phyloP scores from a whole-genome alignment of 2,113 vertebrate species.

The Indri indri region DNA sequence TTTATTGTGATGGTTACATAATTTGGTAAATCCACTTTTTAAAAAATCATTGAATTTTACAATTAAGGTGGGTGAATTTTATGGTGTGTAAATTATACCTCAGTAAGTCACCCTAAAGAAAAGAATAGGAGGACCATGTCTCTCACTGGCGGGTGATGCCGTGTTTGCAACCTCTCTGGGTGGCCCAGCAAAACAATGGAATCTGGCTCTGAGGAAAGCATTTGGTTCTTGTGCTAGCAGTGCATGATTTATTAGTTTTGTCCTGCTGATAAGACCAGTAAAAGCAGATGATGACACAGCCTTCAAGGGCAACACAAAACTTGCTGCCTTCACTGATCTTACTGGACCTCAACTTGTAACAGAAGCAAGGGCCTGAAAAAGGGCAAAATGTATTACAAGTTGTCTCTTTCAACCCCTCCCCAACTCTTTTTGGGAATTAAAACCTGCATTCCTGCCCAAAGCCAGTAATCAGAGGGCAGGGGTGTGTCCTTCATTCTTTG shows the following conservation, averaged over 20 bases:
- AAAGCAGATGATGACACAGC: conserved; percentile 75
- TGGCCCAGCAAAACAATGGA: conserved; percentile 57
- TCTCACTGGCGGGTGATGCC: conserved; percentile 22
- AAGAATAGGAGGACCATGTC: background rate
- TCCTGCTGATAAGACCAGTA: conserved; percentile 68
- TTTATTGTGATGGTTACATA: background rate
- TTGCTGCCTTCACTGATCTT: conserved; percentile 9
- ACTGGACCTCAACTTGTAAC: background rate
- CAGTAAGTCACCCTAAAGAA: background rate
- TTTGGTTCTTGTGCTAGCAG: conserved; percentile 55
- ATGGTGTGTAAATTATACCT: background rate
- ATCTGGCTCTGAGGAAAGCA: conserved; percentile 67
- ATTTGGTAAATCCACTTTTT: background rate
- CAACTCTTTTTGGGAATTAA: too few species aligned
- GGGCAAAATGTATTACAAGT: too few species aligned
- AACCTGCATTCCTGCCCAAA: too few species aligned
- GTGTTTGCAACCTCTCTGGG: conserved; percentile 51
- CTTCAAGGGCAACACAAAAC: conserved; percentile 62
- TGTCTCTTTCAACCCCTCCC: too few species aligned
- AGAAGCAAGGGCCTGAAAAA: too few species aligned
- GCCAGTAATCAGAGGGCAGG: too few species aligned
- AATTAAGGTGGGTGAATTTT: background rate
- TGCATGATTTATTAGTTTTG: conserved; percentile 61
- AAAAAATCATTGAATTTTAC: background rate
- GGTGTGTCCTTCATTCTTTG: too few species aligned